Evolutionary conservation across 2,888 invertebrate genomes (phyloP).

Genomic region (Netelia virgata): DNA sequence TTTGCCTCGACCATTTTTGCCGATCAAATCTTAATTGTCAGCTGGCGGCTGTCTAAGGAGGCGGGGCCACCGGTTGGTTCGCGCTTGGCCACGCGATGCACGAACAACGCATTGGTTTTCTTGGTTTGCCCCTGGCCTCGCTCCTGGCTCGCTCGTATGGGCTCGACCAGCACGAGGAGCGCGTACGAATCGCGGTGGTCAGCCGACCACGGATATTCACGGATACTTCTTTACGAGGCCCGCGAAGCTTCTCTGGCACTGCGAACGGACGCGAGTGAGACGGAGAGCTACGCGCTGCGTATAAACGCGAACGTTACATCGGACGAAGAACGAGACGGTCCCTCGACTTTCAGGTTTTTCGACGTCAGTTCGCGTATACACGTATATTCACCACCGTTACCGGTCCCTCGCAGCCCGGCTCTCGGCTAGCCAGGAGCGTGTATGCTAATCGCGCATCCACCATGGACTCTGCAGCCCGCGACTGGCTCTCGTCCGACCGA

Average conservation of each 20-base stretch:
- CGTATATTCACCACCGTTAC: constrained; percentile 60
- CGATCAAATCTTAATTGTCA: constrained; percentile 85
- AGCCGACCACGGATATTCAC: constrained; percentile 20
- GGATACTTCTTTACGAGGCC: background rate
- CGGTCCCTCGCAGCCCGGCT: constrained; percentile 66
- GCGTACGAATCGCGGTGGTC: constrained; percentile 48
- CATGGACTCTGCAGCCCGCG: constrained; percentile 33
- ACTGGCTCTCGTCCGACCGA: constrained; percentile 43
- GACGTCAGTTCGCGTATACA: constrained; percentile 31
- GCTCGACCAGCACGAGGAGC: constrained; percentile 55
- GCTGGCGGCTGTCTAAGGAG: constrained; percentile 85
- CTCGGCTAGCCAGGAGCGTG: constrained; percentile 68
- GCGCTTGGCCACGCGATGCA: constrained; percentile 84
- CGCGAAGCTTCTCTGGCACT: background rate
- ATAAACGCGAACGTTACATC: background rate
- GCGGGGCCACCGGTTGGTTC: constrained; percentile 83
- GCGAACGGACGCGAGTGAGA: background rate
- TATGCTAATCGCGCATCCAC: constrained; percentile 76
- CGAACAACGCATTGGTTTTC: constrained; percentile 81
- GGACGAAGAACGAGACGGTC: constrained; percentile 9
- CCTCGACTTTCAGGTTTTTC: constrained; percentile 63
- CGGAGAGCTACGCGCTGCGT: background rate
- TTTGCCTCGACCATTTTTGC: constrained; percentile 85
- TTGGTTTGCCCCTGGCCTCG: constrained; percentile 71
- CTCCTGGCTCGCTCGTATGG: constrained; percentile 58